Evolutionary conservation across 2,888 invertebrate species (phyloP).

Genomic region (Sturmia bella): DNA sequence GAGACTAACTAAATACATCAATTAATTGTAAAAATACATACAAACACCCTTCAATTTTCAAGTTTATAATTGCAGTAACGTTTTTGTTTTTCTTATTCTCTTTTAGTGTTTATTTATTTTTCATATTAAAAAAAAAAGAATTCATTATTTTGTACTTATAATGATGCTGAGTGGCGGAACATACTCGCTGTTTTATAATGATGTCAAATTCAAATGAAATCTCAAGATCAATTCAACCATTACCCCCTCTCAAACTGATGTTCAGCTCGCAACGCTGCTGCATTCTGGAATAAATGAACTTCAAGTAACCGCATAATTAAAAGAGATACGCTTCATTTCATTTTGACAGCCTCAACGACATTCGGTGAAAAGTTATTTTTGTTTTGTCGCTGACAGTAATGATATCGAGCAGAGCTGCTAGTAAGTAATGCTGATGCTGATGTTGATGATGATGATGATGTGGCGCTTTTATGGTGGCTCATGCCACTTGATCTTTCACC

Average conservation of each 20-base stretch:
- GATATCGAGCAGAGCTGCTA: no score
- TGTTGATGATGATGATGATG: background rate
- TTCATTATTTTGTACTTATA: slow-evolving; percentile 34
- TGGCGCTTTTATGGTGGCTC: slow-evolving; percentile 11
- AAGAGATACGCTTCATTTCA: slow-evolving; percentile 66
- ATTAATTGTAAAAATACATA: slow-evolving; percentile 42
- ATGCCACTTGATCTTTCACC: slow-evolving; percentile 45
- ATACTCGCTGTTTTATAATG: slow-evolving; percentile 54
- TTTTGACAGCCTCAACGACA: slow-evolving; percentile 53
- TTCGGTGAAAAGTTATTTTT: slow-evolving; percentile 37
- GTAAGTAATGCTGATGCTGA: background rate
- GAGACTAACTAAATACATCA: slow-evolving; percentile 58
- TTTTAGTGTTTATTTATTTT: slow-evolving; percentile 21
- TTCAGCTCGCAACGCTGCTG: background rate
- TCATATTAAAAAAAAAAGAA: slow-evolving; percentile 26
- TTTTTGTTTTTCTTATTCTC: background rate
- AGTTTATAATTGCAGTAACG: background rate
- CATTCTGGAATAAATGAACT: slow-evolving; percentile 55
- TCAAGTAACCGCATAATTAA: slow-evolving; percentile 68
- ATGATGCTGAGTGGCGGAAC: slow-evolving; percentile 16
- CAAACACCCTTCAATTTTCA: background rate
- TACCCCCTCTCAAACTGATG: slow-evolving; percentile 22
- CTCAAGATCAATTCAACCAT: slow-evolving; percentile 67
- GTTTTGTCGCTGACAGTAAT: background rate
- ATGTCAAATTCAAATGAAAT: slow-evolving; percentile 67